Base-by-base conservation (phyloP, 2,113 vertebrate species). In the Saguinus midas region DNA sequence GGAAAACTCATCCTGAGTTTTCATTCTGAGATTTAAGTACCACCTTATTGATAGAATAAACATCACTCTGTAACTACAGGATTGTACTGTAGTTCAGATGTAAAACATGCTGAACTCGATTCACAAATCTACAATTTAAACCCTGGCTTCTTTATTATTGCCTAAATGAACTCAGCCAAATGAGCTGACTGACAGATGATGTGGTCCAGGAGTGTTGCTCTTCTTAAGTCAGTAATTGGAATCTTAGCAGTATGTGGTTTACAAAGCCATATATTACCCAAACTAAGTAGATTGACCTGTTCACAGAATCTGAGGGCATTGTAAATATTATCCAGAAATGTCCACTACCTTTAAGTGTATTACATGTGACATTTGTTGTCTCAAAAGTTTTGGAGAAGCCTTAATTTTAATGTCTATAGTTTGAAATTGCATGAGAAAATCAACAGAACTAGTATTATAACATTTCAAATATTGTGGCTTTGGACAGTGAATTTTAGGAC, bases 391-490 rank as follows among this genome's bases (percentile, higher is more conserved):
- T 61, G 43, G 70, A 84, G 52, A 32, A 12, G 2, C 3, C 21
- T 87, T 40, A 21, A 58, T 83, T 94, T 96, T 6, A 48, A 79
- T n/a, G 8, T 95, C 17, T 91, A 0, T 57, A 32, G 43, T 64
- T 97, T 96, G 91, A 93, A 78, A 78, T 87, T 61, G 25, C 73
- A 3, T 11, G 11, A 66, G 52, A 97, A 95, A 96, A 97, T 97
- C 84, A 93, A 45, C 61, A 88, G 23, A 48, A 16, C 5, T 81
- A 20, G 1, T 93, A 82, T 91, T 73, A 50, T 73, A 87, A 58
- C 11, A 84, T 57, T 27, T 4, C 0, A 81, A 86, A 95, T 43
- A 57, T 35, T 80, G 78, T 82, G 23, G 13, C 23, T 88, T 75
- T 94, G 58, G 79, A 55, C 20, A 55, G 4, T 6, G 35, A 85